Evolutionary conservation across 1,140 invertebrate genomes (phyloP).

Genomic region (Drosophila willistoni): DNA sequence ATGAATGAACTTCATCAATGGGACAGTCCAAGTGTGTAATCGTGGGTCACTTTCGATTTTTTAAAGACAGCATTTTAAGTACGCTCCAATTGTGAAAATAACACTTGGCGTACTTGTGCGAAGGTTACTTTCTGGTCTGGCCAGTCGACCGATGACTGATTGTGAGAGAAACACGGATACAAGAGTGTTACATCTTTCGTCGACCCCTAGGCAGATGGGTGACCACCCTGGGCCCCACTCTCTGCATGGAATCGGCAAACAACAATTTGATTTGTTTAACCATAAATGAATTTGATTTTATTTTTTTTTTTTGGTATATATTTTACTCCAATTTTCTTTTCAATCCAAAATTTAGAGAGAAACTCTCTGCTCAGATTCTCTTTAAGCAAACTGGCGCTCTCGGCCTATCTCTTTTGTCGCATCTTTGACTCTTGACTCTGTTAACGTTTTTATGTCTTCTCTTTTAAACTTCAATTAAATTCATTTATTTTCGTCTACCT

Average conservation of each 20-base stretch:
- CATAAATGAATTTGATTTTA: conserved; percentile 36
- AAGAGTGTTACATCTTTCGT: conserved; percentile 40
- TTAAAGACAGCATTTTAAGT: conserved; percentile 55
- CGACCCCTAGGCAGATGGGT: conserved; percentile 25
- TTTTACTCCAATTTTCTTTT: conserved; percentile 62
- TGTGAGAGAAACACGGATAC: conserved; percentile 39
- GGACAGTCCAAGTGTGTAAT: conserved; percentile 52
- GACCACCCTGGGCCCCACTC: conserved; percentile 29
- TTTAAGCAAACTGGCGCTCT: conserved; percentile 1
- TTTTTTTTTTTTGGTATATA: conserved; percentile 36
- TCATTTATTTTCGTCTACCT: conserved; percentile 69
- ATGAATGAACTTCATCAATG: conserved; percentile 73
- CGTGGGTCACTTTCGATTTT: conserved; percentile 79
- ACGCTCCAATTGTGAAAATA: conserved; percentile 80
- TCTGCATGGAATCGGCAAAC: conserved; percentile 5
- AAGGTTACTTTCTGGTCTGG: conserved; percentile 51
- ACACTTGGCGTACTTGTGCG: conserved; percentile 70
- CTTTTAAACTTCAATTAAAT: conserved; percentile 78
- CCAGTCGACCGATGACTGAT: too few relatives aligned
- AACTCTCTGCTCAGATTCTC: conserved; percentile 33
- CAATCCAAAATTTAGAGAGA: conserved; percentile 32
- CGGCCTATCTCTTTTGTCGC: background rate
- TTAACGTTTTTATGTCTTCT: conserved; percentile 36
- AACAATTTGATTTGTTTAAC: conserved; percentile 38
- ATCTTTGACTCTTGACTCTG: conserved; percentile 4